A percentile compares a stretch with the other conserved stretches of the same genome.
Conservation (phyloP, 1,140 invertebrate genomes). For the Drosophila arizonae region DNA sequence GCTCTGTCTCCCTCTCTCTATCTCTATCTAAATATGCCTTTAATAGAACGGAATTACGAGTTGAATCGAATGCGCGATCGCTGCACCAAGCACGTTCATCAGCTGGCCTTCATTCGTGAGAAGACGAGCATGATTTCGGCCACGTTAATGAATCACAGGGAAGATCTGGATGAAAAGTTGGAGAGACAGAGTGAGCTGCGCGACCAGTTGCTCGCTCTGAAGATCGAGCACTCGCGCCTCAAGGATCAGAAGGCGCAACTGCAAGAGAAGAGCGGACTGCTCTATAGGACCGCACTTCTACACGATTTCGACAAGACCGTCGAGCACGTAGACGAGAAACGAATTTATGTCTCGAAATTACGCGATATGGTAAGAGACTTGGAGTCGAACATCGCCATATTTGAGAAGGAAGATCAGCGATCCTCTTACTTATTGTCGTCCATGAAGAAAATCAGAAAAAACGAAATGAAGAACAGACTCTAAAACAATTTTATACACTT, state of each 20-base stretch:
- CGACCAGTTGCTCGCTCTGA: conserved; percentile 6
- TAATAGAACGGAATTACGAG: conserved; percentile 19
- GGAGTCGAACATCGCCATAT: conserved; percentile 2
- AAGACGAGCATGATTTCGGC: conserved; percentile 21
- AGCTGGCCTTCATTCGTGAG: conserved; percentile 34
- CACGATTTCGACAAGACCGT: conserved; percentile 33
- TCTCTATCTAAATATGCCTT: not conserved
- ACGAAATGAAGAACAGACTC: no score
- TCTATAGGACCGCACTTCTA: conserved; percentile 39
- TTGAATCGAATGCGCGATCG: conserved; percentile 26
- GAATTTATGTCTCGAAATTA: not conserved
- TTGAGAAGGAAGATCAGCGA: fast-evolving
- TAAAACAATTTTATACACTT: conserved; percentile 8
- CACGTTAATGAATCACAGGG: not conserved
- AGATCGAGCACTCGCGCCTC: conserved; percentile 2
- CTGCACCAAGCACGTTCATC: conserved; percentile 28
- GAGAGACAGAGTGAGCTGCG: not conserved
- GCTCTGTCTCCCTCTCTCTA: not conserved
- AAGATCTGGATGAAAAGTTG: not conserved
- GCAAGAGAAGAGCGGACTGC: conserved; percentile 20
- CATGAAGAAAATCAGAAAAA: not conserved
- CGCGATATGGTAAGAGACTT: not conserved
- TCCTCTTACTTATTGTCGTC: not conserved
- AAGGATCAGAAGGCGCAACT: not conserved
- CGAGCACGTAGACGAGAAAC: not conserved